Conservation (phyloP, 1,140 invertebrate genomes). For the Orchestia grillus region DNA sequence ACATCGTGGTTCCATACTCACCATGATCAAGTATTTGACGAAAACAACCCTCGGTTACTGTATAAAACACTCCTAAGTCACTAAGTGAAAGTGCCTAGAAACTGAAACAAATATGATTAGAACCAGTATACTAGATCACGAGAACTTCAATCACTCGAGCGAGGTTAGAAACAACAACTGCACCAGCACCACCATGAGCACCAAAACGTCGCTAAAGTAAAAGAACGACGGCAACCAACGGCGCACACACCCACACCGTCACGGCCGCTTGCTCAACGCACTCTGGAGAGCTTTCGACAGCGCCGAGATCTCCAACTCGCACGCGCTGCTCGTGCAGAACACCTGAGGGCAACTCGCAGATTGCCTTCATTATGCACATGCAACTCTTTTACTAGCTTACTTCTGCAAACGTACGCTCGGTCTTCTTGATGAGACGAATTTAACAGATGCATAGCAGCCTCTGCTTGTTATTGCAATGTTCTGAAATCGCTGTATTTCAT, state of each 20-base stretch:
- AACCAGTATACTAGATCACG: neutral
- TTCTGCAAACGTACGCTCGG: neutral
- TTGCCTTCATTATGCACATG: neutral
- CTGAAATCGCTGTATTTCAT: too few relatives aligned
- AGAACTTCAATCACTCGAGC: neutral
- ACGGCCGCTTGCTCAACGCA: neutral
- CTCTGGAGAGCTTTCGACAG: conserved; percentile 15
- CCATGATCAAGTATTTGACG: neutral
- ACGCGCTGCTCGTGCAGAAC: neutral
- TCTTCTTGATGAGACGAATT: neutral
- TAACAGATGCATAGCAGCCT: neutral
- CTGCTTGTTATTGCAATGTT: too few relatives aligned
- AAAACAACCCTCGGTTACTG: neutral
- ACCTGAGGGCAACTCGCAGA: neutral
- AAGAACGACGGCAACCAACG: neutral
- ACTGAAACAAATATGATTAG: neutral
- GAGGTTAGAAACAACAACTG: neutral
- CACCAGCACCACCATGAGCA: neutral
- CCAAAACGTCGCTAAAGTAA: neutral
- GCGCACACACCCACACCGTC: neutral
- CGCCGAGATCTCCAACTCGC: neutral
- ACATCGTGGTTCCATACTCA: neutral
- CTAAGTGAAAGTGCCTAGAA: neutral
- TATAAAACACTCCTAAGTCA: neutral
- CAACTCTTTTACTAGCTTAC: neutral